Evolutionary conservation across 2,888 invertebrate species (phyloP).

Genomic region (Colletes collaris): DNA sequence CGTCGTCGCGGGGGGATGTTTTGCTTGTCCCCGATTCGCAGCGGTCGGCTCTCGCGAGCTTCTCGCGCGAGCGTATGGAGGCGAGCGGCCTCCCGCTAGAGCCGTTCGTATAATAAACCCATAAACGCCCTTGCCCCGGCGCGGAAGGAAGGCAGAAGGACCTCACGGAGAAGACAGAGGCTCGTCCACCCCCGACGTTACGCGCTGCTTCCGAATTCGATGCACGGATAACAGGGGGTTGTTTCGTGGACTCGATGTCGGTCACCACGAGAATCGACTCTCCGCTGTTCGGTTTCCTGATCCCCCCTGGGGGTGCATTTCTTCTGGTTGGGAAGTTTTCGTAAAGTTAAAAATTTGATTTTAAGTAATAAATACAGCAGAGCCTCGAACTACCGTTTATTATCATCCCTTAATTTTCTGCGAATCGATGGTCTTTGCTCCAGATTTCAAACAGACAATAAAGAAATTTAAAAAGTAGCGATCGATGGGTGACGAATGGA

Average conservation of each 20-base stretch:
- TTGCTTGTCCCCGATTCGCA: background rate
- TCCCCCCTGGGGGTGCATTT: too few species aligned
- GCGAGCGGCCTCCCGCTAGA: slow-evolving; percentile 52
- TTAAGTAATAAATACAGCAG: too few species aligned
- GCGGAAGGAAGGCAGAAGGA: slow-evolving; percentile 44
- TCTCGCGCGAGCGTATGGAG: slow-evolving; percentile 51
- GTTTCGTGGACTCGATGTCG: slow-evolving; percentile 7
- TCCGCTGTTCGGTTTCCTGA: too few species aligned
- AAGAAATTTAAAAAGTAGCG: too few species aligned
- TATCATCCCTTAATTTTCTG: too few species aligned
- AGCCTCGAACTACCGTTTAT: too few species aligned
- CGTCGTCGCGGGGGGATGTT: slow-evolving; percentile 38
- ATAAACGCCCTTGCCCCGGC: slow-evolving; percentile 80
- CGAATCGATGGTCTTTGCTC: too few species aligned
- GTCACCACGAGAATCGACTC: slow-evolving; percentile 5
- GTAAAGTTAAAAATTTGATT: too few species aligned
- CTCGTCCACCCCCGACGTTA: slow-evolving; percentile 52
- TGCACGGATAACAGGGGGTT: background rate
- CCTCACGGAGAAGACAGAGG: slow-evolving; percentile 43
- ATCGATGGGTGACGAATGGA: too few species aligned
- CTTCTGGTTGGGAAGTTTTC: too few species aligned
- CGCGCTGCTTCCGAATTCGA: slow-evolving; percentile 62
- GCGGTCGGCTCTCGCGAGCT: slow-evolving; percentile 20
- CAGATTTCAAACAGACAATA: too few species aligned
- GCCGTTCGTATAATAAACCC: slow-evolving; percentile 82